Evolutionary conservation across 2,113 vertebrate species (phyloP).

Genomic region (Dasyornis broadbenti): DNA sequence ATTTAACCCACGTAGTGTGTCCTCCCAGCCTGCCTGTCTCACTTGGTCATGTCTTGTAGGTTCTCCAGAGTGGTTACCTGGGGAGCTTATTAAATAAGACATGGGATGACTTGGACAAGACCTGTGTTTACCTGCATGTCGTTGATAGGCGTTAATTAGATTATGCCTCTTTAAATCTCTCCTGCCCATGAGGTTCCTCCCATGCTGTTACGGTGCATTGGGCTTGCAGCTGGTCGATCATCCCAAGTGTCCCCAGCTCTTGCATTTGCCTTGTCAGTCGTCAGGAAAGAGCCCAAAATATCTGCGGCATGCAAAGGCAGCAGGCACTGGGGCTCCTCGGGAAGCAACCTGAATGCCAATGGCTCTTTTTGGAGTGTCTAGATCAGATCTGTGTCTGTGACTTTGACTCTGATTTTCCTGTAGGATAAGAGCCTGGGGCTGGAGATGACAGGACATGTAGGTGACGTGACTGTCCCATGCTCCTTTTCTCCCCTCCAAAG

Average conservation of each 20-base stretch:
- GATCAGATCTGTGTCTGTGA: neutral
- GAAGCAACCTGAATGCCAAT: neutral
- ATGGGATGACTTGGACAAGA: neutral
- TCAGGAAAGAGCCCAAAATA: neutral
- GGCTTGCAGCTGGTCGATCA: neutral
- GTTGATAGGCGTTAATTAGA: slow-evolving; percentile 39
- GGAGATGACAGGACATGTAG: neutral
- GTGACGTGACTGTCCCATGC: fast-evolving
- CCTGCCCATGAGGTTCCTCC: neutral
- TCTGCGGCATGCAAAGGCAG: fast-evolving
- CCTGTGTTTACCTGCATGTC: neutral
- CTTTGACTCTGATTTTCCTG: neutral
- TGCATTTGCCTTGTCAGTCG: neutral
- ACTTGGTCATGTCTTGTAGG: neutral
- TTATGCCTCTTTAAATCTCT: neutral
- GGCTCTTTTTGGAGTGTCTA: neutral
- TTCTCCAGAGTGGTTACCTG: neutral
- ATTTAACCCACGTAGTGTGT: fast-evolving
- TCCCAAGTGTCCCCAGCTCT: neutral
- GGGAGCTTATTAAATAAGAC: slow-evolving; percentile 30
- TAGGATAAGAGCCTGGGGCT: neutral
- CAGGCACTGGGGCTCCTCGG: neutral
- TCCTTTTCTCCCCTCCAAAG: neutral
- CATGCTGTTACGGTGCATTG: neutral
- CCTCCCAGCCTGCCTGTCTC: neutral